Evolutionary conservation across 2,797 vertebrate genomes (phyloP), one percentile per base, ranked within the genome.

Genomic region (Zalophus californianus): DNA sequence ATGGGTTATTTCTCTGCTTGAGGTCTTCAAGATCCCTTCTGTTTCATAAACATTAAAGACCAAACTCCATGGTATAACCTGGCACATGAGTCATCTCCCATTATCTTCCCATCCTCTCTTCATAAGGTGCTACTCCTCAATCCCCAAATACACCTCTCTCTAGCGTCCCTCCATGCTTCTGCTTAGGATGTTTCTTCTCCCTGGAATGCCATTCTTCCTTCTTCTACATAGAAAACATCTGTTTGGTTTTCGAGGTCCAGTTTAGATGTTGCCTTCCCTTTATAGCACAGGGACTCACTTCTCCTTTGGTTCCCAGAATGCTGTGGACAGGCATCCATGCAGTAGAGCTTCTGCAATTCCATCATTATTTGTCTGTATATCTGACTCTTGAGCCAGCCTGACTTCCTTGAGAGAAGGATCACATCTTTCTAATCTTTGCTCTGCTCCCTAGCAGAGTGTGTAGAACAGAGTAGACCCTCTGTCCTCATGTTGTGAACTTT

Each of bases 311-410:
- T 32, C 9, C 44, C 41, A 52, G 75, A 54, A 2, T 13, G 13
- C 27, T 72, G 23, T 72, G 8, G 5, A 11, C 25, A 4, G 29
- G 25, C 15, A 13, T 41, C 32, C 13, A 0, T 4, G 13, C 14
- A 16, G 4, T 14, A 29, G 27, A 27, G 18, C 27, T 4, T 7
- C 27, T 3, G 60, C 10, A 44, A 4, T 0, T 3, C 48, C 29
- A 18, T 9, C 35, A 21, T 15, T 3, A 10, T 27, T 23, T 9
- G 6, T 38, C 93, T 27, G 35, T 32, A 0, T 38, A 9, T 70
- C 7, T 70, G 16, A 58, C 25, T 35, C 32, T 75, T 4, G 3
- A 18, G 41, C 27, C 7, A 0, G 0, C 50, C 38, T 27, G 25
- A n/a, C 54, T 83, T 48, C 64, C 27, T 77, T 38, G 27, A 83